Evolutionary conservation across 2,797 vertebrate species (phyloP).

Genomic region (Sardinella longiceps): DNA sequence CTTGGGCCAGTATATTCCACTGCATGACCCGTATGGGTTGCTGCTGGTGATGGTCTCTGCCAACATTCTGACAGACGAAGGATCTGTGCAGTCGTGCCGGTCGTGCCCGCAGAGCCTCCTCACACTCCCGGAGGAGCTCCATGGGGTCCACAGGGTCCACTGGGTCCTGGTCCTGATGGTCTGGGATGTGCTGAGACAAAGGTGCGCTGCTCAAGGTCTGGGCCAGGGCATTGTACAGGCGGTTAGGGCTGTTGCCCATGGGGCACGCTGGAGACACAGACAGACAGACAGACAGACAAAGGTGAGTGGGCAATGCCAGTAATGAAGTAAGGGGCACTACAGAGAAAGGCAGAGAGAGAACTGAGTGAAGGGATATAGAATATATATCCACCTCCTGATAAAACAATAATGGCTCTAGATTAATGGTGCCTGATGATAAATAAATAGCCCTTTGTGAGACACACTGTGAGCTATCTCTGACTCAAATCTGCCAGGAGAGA

Average conservation of each 20-base stretch:
- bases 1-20: constrained; percentile 98
- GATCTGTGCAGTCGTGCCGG: constrained; percentile 83
- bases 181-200: constrained; percentile 65
- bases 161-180: constrained; percentile 77
- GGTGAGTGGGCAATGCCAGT: not conserved
- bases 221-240: constrained; percentile 84
- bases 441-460: not conserved
- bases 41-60: constrained; percentile 57
- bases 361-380: too few relatives aligned
- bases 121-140: constrained; percentile 86
- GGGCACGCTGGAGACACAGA: constrained; percentile 72
- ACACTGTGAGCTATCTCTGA: not conserved
- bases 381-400: too few relatives aligned
- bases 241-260: constrained; percentile 83
- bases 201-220: constrained; percentile 79
- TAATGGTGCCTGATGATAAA: not conserved
- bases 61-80: constrained; percentile 65
- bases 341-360: too few relatives aligned
- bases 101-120: constrained; percentile 81
- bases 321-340: too few relatives aligned
- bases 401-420: too few relatives aligned
- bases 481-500: not conserved
- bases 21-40: constrained; percentile 86
- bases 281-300: constrained; percentile 40
- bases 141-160: constrained; percentile 75